Evolutionary conservation across 2,888 invertebrate species (phyloP), one percentile per base, ranked within the genome.

Genomic region (Cecidostiba fungosa): DNA sequence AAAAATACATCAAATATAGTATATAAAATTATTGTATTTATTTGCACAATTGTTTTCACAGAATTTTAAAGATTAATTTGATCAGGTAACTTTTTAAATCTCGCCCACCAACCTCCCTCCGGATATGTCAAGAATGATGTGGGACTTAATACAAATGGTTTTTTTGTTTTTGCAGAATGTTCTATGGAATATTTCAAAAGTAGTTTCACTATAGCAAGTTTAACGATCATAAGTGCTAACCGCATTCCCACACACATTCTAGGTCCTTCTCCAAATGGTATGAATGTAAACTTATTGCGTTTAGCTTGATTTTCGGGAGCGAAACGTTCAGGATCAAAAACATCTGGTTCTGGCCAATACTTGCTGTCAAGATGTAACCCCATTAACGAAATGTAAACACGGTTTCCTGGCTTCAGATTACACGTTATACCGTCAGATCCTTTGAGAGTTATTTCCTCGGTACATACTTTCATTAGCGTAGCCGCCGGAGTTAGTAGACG

Each of bases 181-280:
- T 89, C 89, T 0, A 92, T 0, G 0, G 82, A 88, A 39, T 89
- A 91, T 2, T 88, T 86, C 0, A 1, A 84, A 0, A 92, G 0
- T 1, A 91, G 10, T 0, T 86, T 85, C 3, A 85, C 87, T 8
- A 90, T n/a, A 3, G 85, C 87, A 0, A 87, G 85, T 82, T 92
- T 92, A 5, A 90, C 85, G 50, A 89, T 87, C 59, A 91, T 19
- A 50, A 88, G 16, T 0, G 88, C 91, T 85, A 92, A 84, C 79
- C 89, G 87, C 88, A 90, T 90, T 0, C 92, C 92, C 4, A 89
- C 88, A 84, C 92, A 92, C 10, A 89, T 89, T 73, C 92, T 89
- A 0, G 92, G 91, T 0, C 92, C 92, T 12, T 91, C 91, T 0
- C 92, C 90, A 78, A 92, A 92, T 0, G 91, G 90, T 26, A 92